Base-by-base conservation (phyloP, 30 jellyfish, hydroid and myxozoan genomes). In the Aurelia sp. region DNA sequence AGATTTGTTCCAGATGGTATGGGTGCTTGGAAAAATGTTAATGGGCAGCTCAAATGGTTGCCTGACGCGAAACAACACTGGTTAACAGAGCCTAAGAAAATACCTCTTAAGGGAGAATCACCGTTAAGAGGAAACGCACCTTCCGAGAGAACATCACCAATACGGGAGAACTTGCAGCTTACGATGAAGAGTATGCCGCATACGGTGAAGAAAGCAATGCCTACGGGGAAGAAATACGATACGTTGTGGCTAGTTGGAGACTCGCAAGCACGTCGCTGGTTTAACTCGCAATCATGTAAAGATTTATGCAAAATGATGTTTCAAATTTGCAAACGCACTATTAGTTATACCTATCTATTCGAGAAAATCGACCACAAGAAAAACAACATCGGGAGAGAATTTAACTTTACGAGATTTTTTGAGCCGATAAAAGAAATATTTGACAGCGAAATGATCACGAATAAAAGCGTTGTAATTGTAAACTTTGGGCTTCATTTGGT, bases 401-500 rank as follows among this genome's bases (percentile, higher is more conserved):
- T 86, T 68, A 75, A 69, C 61, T 17, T 19, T 18, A 51, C 86
- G 23, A 76, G 65, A 67, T 65, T 69, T 76, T 67, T 86, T 20
- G 70, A 65, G 16, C 82, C 81, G 6, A 69, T 69, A 17, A 52
- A 66, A 4, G 74, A 13, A 48, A 19, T 65, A 57, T 67, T 86
- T 33, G 73, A 59, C n/a, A 60, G 53, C 31, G 51, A 66, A 17
- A n/a, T 68, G 13, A 76, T 77, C 82, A n/a, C 40, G 0, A 65
- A 67, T 35, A 76, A 74, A 27, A 86, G 96, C 61, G 96, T 76
- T 6, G 22, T 86, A 3, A 51, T 86, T 22, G 67, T 86, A 11
- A 86, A 86, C 40, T 76, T 69, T 48, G 96, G 96, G 11, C 27
- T 86, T 17, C 96, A 86, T 84, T 37, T 57, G 60, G 72, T 73